phyloP scores from a whole-genome alignment of 1,140 invertebrate species.

The Heliconius congener region DNA sequence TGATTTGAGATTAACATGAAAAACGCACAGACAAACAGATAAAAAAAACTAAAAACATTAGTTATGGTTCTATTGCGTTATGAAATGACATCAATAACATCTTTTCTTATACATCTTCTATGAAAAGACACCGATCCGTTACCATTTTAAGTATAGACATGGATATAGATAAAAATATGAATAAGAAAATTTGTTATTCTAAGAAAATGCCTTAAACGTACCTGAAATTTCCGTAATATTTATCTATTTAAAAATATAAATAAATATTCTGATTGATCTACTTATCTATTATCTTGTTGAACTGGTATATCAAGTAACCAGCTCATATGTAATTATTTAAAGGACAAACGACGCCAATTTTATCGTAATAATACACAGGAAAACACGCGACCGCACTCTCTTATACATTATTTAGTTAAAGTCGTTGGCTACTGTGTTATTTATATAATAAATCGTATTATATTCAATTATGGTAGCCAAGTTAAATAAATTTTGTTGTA shows the following conservation, averaged over 20 bases:
- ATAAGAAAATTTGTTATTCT: too few relatives aligned
- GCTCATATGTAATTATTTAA: conserved; percentile 14
- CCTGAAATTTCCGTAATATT: not conserved
- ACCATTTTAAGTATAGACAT: too few relatives aligned
- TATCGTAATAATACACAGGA: conserved; percentile 1
- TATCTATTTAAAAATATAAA: not conserved
- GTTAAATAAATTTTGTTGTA: not conserved
- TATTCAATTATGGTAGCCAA: not conserved
- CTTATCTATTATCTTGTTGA: not conserved
- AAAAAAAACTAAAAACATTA: too few relatives aligned
- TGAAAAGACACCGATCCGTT: too few relatives aligned
- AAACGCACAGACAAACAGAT: too few relatives aligned
- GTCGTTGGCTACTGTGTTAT: not conserved
- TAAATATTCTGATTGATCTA: not conserved
- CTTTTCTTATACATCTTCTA: too few relatives aligned
- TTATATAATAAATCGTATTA: conserved; percentile 13
- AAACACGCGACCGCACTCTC: conserved; percentile 4
- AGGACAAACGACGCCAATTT: conserved; percentile 8
- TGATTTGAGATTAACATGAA: too few relatives aligned
- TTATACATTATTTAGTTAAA: conserved; percentile 1
- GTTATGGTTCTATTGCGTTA: too few relatives aligned
- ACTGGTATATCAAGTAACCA: not conserved
- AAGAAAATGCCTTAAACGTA: too few relatives aligned
- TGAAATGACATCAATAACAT: too few relatives aligned
- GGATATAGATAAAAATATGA: too few relatives aligned